Evolutionary conservation across 2,797 vertebrate species (phyloP).

Genomic region (Sebastes steindachneri): DNA sequence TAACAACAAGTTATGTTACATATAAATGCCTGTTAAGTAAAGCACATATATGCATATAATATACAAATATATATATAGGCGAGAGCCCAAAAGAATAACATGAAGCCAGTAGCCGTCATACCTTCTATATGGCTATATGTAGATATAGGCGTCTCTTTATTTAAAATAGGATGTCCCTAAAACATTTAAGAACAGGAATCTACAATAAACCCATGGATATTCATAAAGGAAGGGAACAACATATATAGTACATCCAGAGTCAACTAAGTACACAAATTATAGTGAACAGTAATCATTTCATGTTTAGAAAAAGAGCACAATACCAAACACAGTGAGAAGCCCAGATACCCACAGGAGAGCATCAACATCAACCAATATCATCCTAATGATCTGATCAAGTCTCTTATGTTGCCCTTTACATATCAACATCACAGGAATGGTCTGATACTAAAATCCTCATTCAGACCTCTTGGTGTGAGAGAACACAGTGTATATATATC

Average conservation of each 20-base stretch:
- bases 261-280: background rate
- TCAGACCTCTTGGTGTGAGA: too few species aligned
- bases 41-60: background rate
- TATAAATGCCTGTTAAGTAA: background rate
- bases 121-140: fast-evolving
- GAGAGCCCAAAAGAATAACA: background rate
- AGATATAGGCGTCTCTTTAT: background rate
- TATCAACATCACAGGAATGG: too few species aligned
- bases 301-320: background rate
- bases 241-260: too few species aligned
- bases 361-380: background rate
- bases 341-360: background rate
- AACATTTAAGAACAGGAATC: background rate
- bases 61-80: too few species aligned
- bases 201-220: background rate
- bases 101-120: background rate
- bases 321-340: background rate
- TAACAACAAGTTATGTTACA: background rate
- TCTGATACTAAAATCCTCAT: too few species aligned
- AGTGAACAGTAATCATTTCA: background rate
- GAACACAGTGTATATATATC: too few species aligned
- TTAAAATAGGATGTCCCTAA: background rate
- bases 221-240: background rate
- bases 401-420: background rate
- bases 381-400: background rate